Evolutionary conservation across 1,140 invertebrate genomes (phyloP), one percentile per base, ranked within the genome.

Genomic region (Danaus plexippus): DNA sequence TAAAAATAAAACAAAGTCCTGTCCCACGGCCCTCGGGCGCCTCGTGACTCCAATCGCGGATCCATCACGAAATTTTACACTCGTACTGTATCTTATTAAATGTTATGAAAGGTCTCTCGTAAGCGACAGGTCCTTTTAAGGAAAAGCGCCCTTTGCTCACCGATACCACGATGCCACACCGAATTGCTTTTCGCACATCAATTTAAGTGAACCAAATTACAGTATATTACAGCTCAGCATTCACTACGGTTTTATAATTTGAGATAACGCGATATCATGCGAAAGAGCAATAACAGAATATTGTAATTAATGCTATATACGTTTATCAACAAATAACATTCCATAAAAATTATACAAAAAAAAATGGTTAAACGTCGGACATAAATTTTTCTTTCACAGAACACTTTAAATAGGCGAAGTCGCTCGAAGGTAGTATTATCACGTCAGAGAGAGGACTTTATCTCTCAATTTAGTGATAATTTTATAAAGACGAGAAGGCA

Each of bases 401-500:
- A 49, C 43, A 49, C 65, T 53, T 63, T 69, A 69, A 67, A 70
- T 66, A 73, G 70, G 61, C 60, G 65, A 73, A 54, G 59, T 52
- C 57, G 62, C 64, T 56, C 51, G 54, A 43, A 59, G 66, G 57
- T 56, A 57, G 68, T 71, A 80, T 80, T 83, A 83, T 67, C 73
- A 66, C 68, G 73, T 80, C 80, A 73, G 63, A 68, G 47, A 68
- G 67, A 61, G 52, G 64, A 60, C 63, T 73, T 77, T 83, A 79
- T 80, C 74, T 77, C 77, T 83, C 75, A 83, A 83, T 80, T 78
- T 73, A 73, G 71, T 75, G 77, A 79, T 83, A 77, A 79, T 78
- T 83, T 79, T 72, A 79, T 79, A 76, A 80, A 80, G 66, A 65
- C 67, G 66, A 66, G 71, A 54, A 71, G 71, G 68, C 73, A 71